A percentile compares a stretch with the other conserved stretches of the same genome.
Conservation (phyloP, 2,113 vertebrate species). For the Urocynchramus pylzowi region DNA sequence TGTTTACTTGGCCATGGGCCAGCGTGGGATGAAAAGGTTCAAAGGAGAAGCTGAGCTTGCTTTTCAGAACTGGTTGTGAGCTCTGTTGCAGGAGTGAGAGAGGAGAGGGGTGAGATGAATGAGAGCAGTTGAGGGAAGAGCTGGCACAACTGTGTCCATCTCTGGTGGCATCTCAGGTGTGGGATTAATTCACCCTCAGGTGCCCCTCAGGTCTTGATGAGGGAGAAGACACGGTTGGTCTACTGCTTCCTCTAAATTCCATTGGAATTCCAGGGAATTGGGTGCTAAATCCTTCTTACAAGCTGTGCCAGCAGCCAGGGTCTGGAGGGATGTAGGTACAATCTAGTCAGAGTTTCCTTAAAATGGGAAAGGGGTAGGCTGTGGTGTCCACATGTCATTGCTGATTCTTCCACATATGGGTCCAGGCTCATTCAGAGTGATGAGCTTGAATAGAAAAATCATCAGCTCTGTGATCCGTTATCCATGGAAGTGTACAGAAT, state of each 20-base stretch:
- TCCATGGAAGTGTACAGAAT: background rate
- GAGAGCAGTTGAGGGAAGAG: background rate
- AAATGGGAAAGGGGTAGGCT: background rate
- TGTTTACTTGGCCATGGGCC: background rate
- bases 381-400: background rate
- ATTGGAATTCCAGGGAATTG: background rate
- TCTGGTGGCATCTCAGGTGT: no score
- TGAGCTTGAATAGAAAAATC: background rate
- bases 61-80: background rate
- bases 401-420: background rate
- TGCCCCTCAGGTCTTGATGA: background rate
- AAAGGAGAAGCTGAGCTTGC: background rate
- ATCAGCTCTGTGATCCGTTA: background rate
- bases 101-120: background rate
- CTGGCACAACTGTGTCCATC: background rate
- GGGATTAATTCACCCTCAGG: background rate
- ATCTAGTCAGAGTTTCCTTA: background rate
- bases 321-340: background rate
- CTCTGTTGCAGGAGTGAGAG: background rate
- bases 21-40: background rate
- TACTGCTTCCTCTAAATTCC: background rate
- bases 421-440: background rate
- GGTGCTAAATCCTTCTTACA: background rate
- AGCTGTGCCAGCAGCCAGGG: background rate
- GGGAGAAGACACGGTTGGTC: background rate